Evolutionary conservation across 2,888 invertebrate genomes (phyloP).

Genomic region (Xestia sexstrigata): DNA sequence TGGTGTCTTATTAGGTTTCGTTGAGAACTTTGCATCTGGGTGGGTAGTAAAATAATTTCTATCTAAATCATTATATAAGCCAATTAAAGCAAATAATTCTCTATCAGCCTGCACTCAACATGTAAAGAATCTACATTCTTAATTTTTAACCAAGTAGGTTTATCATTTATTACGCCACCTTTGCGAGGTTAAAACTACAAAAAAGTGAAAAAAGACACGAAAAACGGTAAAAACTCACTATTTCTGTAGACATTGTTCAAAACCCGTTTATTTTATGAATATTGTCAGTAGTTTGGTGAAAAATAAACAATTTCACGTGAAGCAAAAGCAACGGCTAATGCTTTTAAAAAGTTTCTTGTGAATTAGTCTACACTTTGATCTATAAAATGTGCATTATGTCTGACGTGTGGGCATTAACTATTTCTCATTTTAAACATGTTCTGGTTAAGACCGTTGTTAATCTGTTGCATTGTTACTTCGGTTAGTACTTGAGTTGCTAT

Average conservation of each 20-base stretch:
- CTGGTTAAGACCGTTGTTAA: background rate
- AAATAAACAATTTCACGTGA: slow-evolving; percentile 35
- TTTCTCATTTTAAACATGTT: slow-evolving; percentile 7
- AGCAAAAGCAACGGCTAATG: background rate
- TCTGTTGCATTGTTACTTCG: background rate
- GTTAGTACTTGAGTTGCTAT: background rate
- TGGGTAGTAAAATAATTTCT: slow-evolving; percentile 31
- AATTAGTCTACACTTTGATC: slow-evolving; percentile 56
- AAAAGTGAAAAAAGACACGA: slow-evolving; percentile 27
- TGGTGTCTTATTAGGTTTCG: slow-evolving; percentile 19
- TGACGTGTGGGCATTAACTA: slow-evolving; percentile 21
- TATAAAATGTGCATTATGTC: slow-evolving; percentile 37
- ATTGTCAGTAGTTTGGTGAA: slow-evolving; percentile 43
- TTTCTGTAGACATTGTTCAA: slow-evolving; percentile 40
- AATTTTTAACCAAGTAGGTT: background rate
- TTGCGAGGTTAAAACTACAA: slow-evolving; percentile 26
- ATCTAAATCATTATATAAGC: background rate
- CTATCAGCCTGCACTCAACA: background rate
- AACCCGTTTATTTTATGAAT: slow-evolving; percentile 59
- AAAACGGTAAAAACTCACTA: slow-evolving; percentile 54
- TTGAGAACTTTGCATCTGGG: slow-evolving; percentile 3
- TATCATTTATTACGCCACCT: background rate
- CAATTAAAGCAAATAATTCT: background rate
- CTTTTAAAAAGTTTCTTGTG: slow-evolving; percentile 40
- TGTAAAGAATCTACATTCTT: background rate